These are phyloP conservation scores for Aleadryas rufinucha DNA, from an alignment of 2,113 vertebrate genomes.

Conservation along the genomic window DNA sequence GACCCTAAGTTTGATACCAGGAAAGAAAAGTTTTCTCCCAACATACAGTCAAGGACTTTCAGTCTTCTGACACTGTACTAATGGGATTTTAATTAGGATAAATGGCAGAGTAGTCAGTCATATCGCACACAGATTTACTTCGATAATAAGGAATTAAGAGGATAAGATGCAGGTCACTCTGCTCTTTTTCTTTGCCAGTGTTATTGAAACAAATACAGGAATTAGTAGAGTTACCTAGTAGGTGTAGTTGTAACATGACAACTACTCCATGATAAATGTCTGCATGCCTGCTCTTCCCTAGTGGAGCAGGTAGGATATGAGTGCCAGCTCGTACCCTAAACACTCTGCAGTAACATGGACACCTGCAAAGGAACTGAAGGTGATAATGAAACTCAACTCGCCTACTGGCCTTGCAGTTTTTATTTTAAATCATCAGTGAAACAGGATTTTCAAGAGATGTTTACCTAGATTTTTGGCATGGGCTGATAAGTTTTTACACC, in stretches of 20 bases:
- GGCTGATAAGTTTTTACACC: background rate
- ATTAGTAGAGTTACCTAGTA: background rate
- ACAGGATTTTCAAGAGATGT: background rate
- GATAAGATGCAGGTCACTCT: background rate
- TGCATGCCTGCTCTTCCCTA: background rate
- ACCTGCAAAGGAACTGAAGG: background rate
- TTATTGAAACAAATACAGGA: background rate
- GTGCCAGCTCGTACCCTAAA: background rate
- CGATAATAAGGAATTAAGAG: background rate
- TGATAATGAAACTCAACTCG: background rate
- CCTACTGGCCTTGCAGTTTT: background rate
- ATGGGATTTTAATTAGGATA: constrained; percentile 47
- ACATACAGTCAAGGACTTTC: background rate
- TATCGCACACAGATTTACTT: background rate
- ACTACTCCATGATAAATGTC: background rate
- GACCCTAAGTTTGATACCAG: background rate
- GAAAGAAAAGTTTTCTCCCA: background rate
- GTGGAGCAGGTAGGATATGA: background rate
- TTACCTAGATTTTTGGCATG: background rate
- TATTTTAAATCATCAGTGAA: background rate
- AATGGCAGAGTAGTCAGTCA: constrained; percentile 24
- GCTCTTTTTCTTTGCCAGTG: background rate
- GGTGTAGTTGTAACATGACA: background rate
- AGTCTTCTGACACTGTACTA: background rate
- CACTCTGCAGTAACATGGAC: background rate